Percentiles rank a stretch among this genome's conserved stretches.
phyloP scores from a whole-genome alignment of 2,797 vertebrate genomes.

The Premnoplex brunnescens region DNA sequence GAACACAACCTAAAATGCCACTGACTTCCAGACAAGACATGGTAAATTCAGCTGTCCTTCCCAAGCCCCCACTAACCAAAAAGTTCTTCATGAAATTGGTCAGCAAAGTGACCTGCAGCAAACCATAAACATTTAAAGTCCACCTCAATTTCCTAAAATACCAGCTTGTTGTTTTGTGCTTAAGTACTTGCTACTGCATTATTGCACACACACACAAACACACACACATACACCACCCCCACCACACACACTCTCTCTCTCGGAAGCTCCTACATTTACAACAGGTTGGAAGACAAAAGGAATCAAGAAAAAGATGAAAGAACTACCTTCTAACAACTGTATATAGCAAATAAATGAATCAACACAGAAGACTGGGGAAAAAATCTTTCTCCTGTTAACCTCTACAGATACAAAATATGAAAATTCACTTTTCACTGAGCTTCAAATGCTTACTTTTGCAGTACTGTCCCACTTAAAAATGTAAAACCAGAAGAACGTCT shows the following conservation, averaged over 20 bases:
- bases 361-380: not conserved
- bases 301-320: not conserved
- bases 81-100: accelerated
- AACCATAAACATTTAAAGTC: not conserved
- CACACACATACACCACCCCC: no score
- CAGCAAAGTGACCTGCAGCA: not conserved
- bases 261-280: not conserved
- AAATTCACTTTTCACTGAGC: not conserved
- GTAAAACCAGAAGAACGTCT: not conserved
- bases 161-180: not conserved
- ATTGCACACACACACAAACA: not conserved
- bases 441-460: not conserved
- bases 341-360: not conserved
- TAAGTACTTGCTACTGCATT: not conserved
- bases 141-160: not conserved
- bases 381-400: not conserved
- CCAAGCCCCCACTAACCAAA: not conserved
- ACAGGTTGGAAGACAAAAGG: not conserved
- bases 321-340: not conserved
- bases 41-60: not conserved
- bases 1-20: accelerated
- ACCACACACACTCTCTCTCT: not conserved
- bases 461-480: not conserved
- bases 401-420: not conserved
- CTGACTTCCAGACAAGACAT: not conserved